Conservation (phyloP, 2,113 vertebrate genomes). For the Oryzias celebensis region DNA sequence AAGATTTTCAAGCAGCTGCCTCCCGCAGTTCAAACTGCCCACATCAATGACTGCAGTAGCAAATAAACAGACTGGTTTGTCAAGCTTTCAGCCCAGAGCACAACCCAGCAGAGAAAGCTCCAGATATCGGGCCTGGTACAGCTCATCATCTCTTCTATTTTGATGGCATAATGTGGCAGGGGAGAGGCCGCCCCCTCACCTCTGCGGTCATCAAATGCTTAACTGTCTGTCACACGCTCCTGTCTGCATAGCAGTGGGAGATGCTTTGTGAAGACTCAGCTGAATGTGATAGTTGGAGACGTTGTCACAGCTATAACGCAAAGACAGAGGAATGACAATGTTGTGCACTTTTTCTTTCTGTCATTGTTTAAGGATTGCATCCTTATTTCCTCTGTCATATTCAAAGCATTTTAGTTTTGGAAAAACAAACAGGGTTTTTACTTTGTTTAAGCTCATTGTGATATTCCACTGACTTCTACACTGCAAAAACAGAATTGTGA, state of each 20-base stretch:
- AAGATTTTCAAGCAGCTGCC: slow-evolving; percentile 38
- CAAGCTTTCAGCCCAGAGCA: slow-evolving; percentile 38
- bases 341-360: background rate
- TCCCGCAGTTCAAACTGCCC: slow-evolving; percentile 10
- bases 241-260: slow-evolving; percentile 36
- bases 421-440: background rate
- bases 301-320: slow-evolving; percentile 24
- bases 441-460: too few species aligned
- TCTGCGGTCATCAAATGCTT: slow-evolving; percentile 11
- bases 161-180: slow-evolving; percentile 29
- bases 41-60: slow-evolving; percentile 17
- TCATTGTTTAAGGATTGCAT: slow-evolving; percentile 3
- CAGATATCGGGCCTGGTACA: slow-evolving; percentile 44
- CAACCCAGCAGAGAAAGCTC: slow-evolving; percentile 41
- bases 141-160: slow-evolving; percentile 11
- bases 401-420: background rate
- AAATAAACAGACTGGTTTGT: slow-evolving; percentile 52
- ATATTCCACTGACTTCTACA: too few species aligned
- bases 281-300: slow-evolving; percentile 53
- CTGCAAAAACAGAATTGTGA: too few species aligned
- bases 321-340: slow-evolving; percentile 13
- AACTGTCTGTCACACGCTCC: slow-evolving; percentile 27
- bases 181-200: slow-evolving; percentile 21
- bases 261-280: slow-evolving; percentile 28
- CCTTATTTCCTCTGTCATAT: background rate